These are phyloP conservation scores for Periphyllus acericola DNA, from an alignment of 2,888 invertebrate species.

Conservation along the genomic window DNA sequence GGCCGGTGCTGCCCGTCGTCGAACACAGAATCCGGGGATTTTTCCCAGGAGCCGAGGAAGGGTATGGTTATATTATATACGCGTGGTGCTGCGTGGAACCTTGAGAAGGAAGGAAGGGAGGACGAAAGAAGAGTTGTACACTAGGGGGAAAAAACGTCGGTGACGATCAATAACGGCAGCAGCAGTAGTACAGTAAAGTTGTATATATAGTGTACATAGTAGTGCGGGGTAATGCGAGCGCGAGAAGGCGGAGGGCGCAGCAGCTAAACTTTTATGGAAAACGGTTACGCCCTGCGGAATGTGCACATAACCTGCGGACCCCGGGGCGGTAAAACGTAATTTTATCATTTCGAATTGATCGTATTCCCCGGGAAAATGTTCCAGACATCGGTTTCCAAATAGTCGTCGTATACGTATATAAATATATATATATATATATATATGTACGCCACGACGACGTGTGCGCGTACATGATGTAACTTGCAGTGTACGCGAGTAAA, in stretches of 20 bases:
- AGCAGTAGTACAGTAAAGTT: too few relatives aligned
- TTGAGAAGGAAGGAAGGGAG: neutral
- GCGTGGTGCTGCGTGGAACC: neutral
- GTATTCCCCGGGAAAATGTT: constrained; percentile 52
- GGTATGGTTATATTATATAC: neutral
- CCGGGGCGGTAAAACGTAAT: constrained; percentile 56
- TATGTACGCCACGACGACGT: neutral
- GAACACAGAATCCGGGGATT: constrained; percentile 14
- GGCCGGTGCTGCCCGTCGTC: neutral
- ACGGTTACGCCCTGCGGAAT: constrained; percentile 61
- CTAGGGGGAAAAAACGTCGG: constrained; percentile 3
- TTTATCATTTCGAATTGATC: constrained; percentile 60
- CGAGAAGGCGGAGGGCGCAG: neutral
- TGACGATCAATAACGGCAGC: constrained; percentile 39
- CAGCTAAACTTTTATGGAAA: constrained; percentile 57
- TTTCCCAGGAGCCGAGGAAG: neutral
- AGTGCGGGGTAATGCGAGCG: neutral
- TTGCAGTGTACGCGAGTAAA: neutral
- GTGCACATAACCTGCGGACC: constrained; percentile 45
- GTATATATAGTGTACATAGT: neutral
- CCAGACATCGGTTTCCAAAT: constrained; percentile 55
- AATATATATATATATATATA: neutral
- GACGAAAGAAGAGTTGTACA: neutral
- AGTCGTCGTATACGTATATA: neutral
- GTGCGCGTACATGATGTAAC: neutral